These are phyloP conservation scores for Pithecia hirsuta DNA, from an alignment of 2,797 vertebrate genomes.

Conservation along the genomic window DNA sequence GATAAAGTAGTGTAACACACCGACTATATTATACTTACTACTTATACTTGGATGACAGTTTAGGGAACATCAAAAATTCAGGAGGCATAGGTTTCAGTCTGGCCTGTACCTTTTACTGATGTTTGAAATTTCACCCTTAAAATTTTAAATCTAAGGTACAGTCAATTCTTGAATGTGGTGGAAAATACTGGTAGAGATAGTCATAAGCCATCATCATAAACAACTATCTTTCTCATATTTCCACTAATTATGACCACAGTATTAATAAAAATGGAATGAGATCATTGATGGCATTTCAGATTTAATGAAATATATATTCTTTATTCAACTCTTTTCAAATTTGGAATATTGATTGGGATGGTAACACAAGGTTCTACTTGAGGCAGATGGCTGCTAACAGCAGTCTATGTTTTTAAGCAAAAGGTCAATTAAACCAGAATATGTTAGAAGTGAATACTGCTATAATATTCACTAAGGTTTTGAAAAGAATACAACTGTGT, in stretches of 20 bases:
- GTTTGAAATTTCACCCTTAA: conserved; percentile 6
- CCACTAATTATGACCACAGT: background rate
- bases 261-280: conserved; percentile 30
- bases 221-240: conserved; percentile 24
- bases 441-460: conserved; percentile 8
- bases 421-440: conserved; percentile 45
- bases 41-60: conserved; percentile 21
- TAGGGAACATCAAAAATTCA: conserved; percentile 29
- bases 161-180: background rate
- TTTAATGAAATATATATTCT: conserved; percentile 14
- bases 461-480: background rate
- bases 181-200: background rate
- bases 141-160: background rate
- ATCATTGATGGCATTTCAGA: conserved; percentile 33
- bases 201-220: conserved; percentile 30
- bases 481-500: conserved; percentile 45
- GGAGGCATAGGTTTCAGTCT: conserved; percentile 3
- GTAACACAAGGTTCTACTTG: background rate
- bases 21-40: background rate
- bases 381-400: conserved; percentile 3
- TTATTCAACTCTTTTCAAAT: conserved; percentile 24
- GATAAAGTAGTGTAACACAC: background rate
- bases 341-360: conserved; percentile 8
- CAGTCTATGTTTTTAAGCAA: conserved; percentile 48
- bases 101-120: background rate